Conservation (phyloP, 2,797 vertebrate species). For the Halcyon badia region DNA sequence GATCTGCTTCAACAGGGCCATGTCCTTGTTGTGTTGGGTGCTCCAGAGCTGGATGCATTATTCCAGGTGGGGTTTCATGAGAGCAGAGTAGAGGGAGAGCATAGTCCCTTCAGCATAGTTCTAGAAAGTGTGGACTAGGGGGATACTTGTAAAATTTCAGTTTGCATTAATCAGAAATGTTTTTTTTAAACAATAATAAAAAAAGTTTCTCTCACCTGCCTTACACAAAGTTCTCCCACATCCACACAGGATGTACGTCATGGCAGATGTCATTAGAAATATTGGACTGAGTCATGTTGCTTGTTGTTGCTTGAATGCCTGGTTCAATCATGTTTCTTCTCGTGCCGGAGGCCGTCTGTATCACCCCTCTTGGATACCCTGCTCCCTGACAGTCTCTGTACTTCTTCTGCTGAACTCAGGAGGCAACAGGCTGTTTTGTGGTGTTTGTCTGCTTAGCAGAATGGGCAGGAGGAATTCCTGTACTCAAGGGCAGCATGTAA, state of each 20-base stretch:
- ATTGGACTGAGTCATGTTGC: not conserved
- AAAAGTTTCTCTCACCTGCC: not conserved
- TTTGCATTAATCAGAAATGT: not conserved
- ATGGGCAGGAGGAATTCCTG: not conserved
- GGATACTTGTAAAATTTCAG: not conserved
- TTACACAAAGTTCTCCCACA: not conserved
- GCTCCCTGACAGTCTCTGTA: not conserved
- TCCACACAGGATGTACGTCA: not conserved
- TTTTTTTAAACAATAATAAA: not conserved
- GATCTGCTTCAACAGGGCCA: not conserved
- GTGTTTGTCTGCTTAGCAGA: not conserved
- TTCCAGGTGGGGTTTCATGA: not conserved
- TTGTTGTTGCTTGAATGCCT: not conserved
- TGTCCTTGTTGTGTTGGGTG: too few relatives aligned
- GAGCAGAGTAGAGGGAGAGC: not conserved
- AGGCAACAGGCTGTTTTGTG: not conserved
- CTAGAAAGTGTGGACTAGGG: not conserved
- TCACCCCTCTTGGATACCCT: not conserved
- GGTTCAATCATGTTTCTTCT: not conserved
- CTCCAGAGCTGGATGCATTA: not conserved
- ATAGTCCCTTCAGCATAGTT: not conserved
- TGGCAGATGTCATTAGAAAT: not conserved
- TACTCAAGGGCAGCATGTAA: not conserved
- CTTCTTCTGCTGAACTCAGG: not conserved
- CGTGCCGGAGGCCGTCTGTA: not conserved